phyloP scores from a whole-genome alignment of 2,113 vertebrate genomes.

The Salvelinus sp. region DNA sequence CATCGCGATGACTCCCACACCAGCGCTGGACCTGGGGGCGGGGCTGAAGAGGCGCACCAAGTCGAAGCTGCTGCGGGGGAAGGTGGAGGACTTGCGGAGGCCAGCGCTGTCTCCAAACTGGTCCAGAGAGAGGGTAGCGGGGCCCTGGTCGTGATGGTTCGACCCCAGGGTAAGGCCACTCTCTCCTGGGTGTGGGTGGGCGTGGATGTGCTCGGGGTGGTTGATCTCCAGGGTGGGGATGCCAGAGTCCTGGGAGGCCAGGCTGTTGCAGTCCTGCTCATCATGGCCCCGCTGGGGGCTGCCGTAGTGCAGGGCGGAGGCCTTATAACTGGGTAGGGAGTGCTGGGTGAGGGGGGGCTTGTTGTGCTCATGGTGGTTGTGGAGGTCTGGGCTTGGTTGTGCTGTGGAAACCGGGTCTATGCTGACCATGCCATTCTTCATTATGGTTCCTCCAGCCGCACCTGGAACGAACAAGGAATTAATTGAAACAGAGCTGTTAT shows the following conservation, averaged over 20 bases:
- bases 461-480: slow-evolving; percentile 48
- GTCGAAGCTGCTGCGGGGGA: slow-evolving; percentile 83
- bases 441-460: slow-evolving; percentile 48
- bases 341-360: neutral
- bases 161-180: slow-evolving; percentile 38
- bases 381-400: neutral
- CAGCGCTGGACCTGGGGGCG: slow-evolving; percentile 32
- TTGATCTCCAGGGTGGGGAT: slow-evolving; percentile 91
- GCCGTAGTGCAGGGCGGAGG: slow-evolving; percentile 27
- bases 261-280: slow-evolving; percentile 77
- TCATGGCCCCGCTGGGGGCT: neutral
- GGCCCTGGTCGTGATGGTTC: slow-evolving; percentile 38
- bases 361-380: slow-evolving; percentile 44
- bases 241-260: slow-evolving; percentile 88
- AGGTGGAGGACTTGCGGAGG: slow-evolving; percentile 83
- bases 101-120: slow-evolving; percentile 40
- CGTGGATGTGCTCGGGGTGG: slow-evolving; percentile 81
- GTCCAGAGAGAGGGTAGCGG: slow-evolving; percentile 63
- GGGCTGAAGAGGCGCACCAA: slow-evolving; percentile 78
- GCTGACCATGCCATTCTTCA: slow-evolving; percentile 53
- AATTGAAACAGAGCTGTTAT: neutral
- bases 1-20: neutral
- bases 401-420: slow-evolving; percentile 17
- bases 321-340: slow-evolving; percentile 10
- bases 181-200: slow-evolving; percentile 43